A percentile compares a stretch with the other conserved stretches of the same genome.
Evolutionary conservation across 2,797 vertebrate species (phyloP).

Genomic region (Rhadinocentrus ornatus): DNA sequence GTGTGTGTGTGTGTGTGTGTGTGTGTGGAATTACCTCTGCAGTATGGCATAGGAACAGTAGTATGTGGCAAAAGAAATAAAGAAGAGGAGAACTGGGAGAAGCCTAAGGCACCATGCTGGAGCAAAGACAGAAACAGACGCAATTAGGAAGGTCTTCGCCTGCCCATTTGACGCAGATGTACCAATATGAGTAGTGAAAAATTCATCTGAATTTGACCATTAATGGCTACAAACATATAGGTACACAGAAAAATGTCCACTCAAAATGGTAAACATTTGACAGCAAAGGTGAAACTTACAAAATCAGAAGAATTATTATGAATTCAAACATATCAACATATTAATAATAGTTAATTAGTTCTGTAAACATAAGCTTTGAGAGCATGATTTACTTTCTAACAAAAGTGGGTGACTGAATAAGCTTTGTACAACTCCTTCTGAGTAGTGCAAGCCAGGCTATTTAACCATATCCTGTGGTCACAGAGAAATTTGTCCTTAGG

Average conservation of each 20-base stretch:
- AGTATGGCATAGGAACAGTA: constrained; percentile 78
- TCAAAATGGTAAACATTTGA: background rate
- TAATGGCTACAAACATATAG: background rate
- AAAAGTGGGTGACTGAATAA: background rate
- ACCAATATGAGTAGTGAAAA: background rate
- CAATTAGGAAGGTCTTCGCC: background rate
- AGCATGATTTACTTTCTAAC: background rate
- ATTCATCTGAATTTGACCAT: constrained; percentile 9
- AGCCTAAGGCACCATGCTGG: constrained; percentile 80
- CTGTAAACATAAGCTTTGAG: background rate
- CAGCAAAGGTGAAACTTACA: background rate
- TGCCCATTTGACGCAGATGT: background rate
- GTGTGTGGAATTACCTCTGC: constrained; percentile 72
- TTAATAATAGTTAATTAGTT: background rate
- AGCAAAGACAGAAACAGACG: constrained; percentile 29
- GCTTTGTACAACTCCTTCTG: background rate
- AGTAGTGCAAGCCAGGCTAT: constrained; percentile 1
- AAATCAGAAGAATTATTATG: background rate
- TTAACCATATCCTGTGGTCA: background rate
- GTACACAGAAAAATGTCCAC: background rate
- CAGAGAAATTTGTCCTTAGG: background rate
- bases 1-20: constrained; percentile 5
- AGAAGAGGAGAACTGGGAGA: constrained; percentile 70
- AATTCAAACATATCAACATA: background rate
- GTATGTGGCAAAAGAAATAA: constrained; percentile 71